A percentile compares a stretch with the other conserved stretches of the same genome.
Conservation (phyloP, 2,888 invertebrate species). For the Podotricha telesiphe region DNA sequence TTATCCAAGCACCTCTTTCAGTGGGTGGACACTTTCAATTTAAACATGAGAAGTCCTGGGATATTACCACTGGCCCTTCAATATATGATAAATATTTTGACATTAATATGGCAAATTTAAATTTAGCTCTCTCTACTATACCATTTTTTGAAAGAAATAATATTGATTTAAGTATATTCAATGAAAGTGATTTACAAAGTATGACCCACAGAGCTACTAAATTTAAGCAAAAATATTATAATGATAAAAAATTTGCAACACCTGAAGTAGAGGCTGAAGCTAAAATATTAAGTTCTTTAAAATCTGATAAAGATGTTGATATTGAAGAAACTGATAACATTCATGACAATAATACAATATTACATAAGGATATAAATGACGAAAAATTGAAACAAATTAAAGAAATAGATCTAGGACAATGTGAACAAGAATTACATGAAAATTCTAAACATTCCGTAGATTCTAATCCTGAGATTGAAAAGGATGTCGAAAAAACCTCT, state of each 20-base stretch:
- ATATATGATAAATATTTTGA: slow-evolving; percentile 77
- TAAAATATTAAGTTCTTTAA: slow-evolving; percentile 53
- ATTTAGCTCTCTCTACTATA: slow-evolving; percentile 66
- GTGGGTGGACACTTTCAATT: slow-evolving; percentile 80
- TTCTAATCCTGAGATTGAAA: not conserved
- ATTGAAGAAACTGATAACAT: not conserved
- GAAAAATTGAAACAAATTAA: slow-evolving; percentile 34
- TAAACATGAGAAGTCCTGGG: slow-evolving; percentile 81
- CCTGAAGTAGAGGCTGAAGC: slow-evolving; percentile 64
- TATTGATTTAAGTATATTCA: slow-evolving; percentile 62
- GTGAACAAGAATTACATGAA: slow-evolving; percentile 13
- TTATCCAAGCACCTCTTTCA: slow-evolving; percentile 69
- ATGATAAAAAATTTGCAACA: slow-evolving; percentile 64
- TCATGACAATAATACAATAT: slow-evolving; percentile 26
- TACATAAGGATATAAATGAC: slow-evolving; percentile 23
- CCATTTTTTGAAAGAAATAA: slow-evolving; percentile 74
- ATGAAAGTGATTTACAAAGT: slow-evolving; percentile 62
- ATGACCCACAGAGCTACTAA: slow-evolving; percentile 72
- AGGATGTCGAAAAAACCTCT: not conserved
- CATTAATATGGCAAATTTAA: slow-evolving; percentile 68
- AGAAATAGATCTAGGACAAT: slow-evolving; percentile 28
- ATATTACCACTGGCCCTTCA: slow-evolving; percentile 62
- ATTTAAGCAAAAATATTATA: slow-evolving; percentile 72
- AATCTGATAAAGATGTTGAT: slow-evolving; percentile 34
- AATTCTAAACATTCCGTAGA: not conserved